Conservation (phyloP, 1,140 invertebrate genomes). For the Lethocerus indicus region DNA sequence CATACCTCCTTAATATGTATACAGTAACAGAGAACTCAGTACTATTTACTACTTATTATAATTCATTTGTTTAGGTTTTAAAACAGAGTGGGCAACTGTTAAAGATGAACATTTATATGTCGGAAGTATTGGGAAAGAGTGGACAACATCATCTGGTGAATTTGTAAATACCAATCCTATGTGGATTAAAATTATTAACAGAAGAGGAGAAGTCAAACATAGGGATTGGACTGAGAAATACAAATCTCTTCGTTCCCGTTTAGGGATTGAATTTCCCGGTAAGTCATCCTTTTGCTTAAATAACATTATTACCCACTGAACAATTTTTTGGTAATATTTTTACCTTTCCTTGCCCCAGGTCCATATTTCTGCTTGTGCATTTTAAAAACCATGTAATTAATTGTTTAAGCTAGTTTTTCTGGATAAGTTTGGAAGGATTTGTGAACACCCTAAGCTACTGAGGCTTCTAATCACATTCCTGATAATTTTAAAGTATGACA, state of each 20-base stretch:
- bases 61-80: slow-evolving; percentile 51
- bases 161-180: slow-evolving; percentile 83
- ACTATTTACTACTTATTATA: background rate
- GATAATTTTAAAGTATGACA: too few species aligned
- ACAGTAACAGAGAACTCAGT: background rate
- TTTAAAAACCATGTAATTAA: too few species aligned
- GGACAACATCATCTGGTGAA: slow-evolving; percentile 76
- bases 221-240: slow-evolving; percentile 48
- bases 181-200: slow-evolving; percentile 94
- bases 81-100: slow-evolving; percentile 93
- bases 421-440: too few species aligned
- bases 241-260: slow-evolving; percentile 35
- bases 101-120: slow-evolving; percentile 79
- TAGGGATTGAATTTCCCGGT: slow-evolving; percentile 55
- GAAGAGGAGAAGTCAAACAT: slow-evolving; percentile 60
- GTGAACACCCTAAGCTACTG: too few species aligned
- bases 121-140: slow-evolving; percentile 95
- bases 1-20: background rate
- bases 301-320: too few species aligned
- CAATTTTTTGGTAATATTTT: too few species aligned
- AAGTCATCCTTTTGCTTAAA: slow-evolving; percentile 31
- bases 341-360: too few species aligned
- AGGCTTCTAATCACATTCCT: too few species aligned
- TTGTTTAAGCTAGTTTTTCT: too few species aligned
- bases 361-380: too few species aligned